phyloP scores from a whole-genome alignment of 2,113 vertebrate species.

The Hydropotes inermis region DNA sequence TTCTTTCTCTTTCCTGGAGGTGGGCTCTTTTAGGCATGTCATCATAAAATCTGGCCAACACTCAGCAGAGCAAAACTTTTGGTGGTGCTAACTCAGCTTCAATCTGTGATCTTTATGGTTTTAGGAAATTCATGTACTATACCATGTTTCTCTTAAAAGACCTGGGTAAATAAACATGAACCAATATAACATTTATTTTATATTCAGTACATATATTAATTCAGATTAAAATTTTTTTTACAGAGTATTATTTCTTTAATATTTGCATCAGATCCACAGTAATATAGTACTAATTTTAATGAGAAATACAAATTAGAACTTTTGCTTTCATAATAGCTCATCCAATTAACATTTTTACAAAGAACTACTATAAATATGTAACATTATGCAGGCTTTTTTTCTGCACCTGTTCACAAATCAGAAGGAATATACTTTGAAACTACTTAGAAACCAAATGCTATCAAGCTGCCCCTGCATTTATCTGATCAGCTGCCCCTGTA shows the following conservation, averaged over 20 bases:
- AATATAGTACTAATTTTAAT: slow-evolving; percentile 55
- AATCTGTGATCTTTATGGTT: slow-evolving; percentile 9
- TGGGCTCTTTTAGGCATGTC: not conserved
- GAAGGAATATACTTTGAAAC: slow-evolving; percentile 9
- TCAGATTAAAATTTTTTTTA: slow-evolving; percentile 55
- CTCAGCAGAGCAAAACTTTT: not conserved
- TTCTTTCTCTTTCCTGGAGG: not conserved
- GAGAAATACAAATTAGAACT: slow-evolving; percentile 57
- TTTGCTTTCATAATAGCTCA: slow-evolving; percentile 58
- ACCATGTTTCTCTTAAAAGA: not conserved
- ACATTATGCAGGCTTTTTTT: slow-evolving; percentile 33
- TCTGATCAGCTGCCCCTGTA: not conserved
- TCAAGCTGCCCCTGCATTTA: not conserved
- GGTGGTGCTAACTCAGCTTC: not conserved
- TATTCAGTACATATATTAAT: slow-evolving; percentile 61
- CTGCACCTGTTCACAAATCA: slow-evolving; percentile 50
- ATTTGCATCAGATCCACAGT: slow-evolving; percentile 55
- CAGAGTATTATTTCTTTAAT: slow-evolving; percentile 57
- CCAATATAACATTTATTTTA: slow-evolving; percentile 65
- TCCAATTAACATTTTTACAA: slow-evolving; percentile 64
- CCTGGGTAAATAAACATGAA: slow-evolving; percentile 44
- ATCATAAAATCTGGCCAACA: not conserved
- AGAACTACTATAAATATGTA: slow-evolving; percentile 57
- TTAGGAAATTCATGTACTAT: slow-evolving; percentile 23
- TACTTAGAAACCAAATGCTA: not conserved